These are phyloP conservation scores for Eupithecia dodoneata DNA, from an alignment of 2,888 invertebrate genomes.

Conservation along the genomic window DNA sequence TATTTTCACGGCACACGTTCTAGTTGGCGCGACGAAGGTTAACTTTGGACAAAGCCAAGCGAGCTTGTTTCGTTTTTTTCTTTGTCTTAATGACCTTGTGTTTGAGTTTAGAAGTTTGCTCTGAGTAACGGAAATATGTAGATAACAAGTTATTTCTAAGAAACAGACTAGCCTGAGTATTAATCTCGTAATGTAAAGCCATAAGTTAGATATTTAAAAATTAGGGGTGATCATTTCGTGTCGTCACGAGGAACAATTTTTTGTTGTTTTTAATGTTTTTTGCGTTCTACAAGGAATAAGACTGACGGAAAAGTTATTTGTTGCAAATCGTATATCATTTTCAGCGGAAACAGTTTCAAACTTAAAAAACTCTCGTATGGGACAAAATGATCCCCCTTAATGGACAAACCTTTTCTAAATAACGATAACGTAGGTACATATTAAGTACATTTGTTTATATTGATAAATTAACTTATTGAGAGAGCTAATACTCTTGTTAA, in stretches of 20 bases:
- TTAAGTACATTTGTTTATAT: not conserved
- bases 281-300: no score
- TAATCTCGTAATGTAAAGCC: not conserved
- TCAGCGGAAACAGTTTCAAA: no score
- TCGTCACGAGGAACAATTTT: no score
- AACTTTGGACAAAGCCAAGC: constrained; percentile 16
- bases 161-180: not conserved
- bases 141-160: not conserved
- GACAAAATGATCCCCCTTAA: no score
- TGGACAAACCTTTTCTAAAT: not conserved
- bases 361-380: no score
- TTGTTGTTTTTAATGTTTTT: no score
- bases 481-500: no score
- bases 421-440: not conserved
- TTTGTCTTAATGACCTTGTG: constrained; percentile 44
- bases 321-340: no score
- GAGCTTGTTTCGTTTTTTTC: constrained; percentile 7
- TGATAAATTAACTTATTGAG: not conserved
- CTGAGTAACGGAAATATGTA: not conserved
- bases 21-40: constrained; percentile 23
- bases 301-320: no score
- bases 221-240: not conserved
- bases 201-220: not conserved
- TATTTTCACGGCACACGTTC: constrained; percentile 34
- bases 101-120: not conserved